These are phyloP conservation scores for Narcine bancroftii DNA, from an alignment of 2,113 vertebrate genomes.

Conservation along the genomic window DNA sequence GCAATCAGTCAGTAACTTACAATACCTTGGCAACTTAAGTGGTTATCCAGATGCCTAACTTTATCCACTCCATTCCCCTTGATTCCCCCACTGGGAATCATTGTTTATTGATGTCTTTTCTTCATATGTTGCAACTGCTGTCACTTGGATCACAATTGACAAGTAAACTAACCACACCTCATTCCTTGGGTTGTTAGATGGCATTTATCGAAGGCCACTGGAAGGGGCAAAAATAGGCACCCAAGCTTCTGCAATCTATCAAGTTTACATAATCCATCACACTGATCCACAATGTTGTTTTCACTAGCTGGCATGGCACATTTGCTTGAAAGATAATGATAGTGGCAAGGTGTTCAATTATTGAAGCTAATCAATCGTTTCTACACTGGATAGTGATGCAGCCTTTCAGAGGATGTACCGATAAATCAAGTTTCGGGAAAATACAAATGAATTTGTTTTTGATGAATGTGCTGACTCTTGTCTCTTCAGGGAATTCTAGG, in stretches of 20 bases:
- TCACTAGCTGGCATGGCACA: not conserved
- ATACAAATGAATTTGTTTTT: conserved; percentile 38
- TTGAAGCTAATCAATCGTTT: conserved; percentile 38
- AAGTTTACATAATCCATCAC: not conserved
- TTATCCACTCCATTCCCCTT: not conserved
- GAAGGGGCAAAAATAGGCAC: not conserved
- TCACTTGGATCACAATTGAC: not conserved
- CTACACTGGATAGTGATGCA: conserved; percentile 39
- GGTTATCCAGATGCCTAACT: not conserved
- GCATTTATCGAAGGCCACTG: not conserved
- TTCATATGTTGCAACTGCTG: not conserved
- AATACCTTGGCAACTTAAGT: no score
- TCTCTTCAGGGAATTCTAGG: conserved; percentile 27
- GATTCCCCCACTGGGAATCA: not conserved
- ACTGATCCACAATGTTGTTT: not conserved
- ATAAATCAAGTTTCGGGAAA: conserved; percentile 40
- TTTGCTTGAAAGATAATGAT: conserved; percentile 28
- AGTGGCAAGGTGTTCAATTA: conserved; percentile 39
- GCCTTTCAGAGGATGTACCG: conserved; percentile 33
- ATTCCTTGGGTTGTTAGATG: not conserved
- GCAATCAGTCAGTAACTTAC: no score
- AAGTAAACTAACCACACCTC: not conserved
- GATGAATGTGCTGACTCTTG: conserved; percentile 34
- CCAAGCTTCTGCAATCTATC: not conserved
- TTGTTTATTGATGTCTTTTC: not conserved